Percentiles rank a stretch among this genome's conserved stretches.
Evolutionary conservation across 2,797 vertebrate genomes (phyloP).

Genomic region (Enteromius afrohamiltoni): DNA sequence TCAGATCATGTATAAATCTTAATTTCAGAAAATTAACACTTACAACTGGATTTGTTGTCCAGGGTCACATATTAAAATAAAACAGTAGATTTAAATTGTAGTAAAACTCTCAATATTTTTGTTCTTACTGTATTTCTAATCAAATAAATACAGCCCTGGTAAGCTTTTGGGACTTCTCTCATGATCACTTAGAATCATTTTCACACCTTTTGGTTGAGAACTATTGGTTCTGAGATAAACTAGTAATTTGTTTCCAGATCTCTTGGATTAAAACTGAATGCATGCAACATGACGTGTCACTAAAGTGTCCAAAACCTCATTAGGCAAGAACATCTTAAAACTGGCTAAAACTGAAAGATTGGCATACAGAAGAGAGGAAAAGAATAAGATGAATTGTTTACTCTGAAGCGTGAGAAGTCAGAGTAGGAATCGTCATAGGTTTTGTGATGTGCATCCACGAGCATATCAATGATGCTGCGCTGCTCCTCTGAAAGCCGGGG

Average conservation of each 20-base stretch:
- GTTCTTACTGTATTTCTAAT: neutral
- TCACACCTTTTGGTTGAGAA: neutral
- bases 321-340: neutral
- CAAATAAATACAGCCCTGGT: neutral
- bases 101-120: neutral
- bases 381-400: slow-evolving; percentile 61
- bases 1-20: too few relatives aligned
- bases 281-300: neutral
- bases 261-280: neutral
- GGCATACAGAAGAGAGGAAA: neutral
- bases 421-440: slow-evolving; percentile 94
- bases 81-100: neutral
- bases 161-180: neutral
- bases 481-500: slow-evolving; percentile 90
- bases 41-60: too few relatives aligned
- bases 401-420: slow-evolving; percentile 92
- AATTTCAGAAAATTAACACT: too few relatives aligned
- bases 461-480: slow-evolving; percentile 82
- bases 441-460: slow-evolving; percentile 94
- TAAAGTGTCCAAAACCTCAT: neutral
- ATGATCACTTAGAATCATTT: neutral
- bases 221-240: neutral
- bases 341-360: neutral
- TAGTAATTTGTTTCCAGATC: neutral
- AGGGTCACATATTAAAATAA: neutral